These are phyloP conservation scores for Silurus meridionalis DNA, from an alignment of 2,113 vertebrate genomes.

Conservation along the genomic window DNA sequence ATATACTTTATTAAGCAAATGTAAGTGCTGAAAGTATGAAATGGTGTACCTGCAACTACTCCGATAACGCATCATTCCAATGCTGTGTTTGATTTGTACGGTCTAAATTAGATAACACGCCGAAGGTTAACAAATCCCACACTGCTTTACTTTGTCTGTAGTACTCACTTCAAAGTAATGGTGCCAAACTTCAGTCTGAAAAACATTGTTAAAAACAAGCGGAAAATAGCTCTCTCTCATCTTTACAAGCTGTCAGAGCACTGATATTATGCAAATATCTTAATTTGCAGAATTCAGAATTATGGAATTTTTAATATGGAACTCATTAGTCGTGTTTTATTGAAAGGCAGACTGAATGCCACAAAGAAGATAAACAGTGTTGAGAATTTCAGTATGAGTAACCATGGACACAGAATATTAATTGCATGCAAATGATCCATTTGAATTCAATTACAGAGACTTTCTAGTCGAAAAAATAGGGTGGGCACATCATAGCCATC, in stretches of 20 bases:
- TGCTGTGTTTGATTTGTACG: neutral
- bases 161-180: slow-evolving; percentile 6
- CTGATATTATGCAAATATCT: slow-evolving; percentile 72
- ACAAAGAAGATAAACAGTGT: slow-evolving; percentile 63
- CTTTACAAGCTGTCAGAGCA: slow-evolving; percentile 61
- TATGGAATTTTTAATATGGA: slow-evolving; percentile 53
- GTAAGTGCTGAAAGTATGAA: neutral
- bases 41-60: neutral
- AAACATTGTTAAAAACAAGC: slow-evolving; percentile 28
- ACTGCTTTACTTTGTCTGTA: neutral
- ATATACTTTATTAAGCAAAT: slow-evolving; percentile 36
- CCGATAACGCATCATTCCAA: neutral
- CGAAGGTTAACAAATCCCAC: neutral
- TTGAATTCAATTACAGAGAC: slow-evolving; percentile 47
- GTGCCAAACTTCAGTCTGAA: slow-evolving; percentile 13
- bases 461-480: slow-evolving; percentile 17
- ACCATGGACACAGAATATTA: slow-evolving; percentile 67
- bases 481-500: slow-evolving; percentile 33
- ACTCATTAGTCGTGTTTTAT: slow-evolving; percentile 71
- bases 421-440: slow-evolving; percentile 65
- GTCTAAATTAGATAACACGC: neutral
- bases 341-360: slow-evolving; percentile 64
- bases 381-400: slow-evolving; percentile 59
- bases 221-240: slow-evolving; percentile 22
- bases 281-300: slow-evolving; percentile 69